Base-by-base conservation (phyloP, 2,113 vertebrate species). In the Muntiacus muntjak region DNA sequence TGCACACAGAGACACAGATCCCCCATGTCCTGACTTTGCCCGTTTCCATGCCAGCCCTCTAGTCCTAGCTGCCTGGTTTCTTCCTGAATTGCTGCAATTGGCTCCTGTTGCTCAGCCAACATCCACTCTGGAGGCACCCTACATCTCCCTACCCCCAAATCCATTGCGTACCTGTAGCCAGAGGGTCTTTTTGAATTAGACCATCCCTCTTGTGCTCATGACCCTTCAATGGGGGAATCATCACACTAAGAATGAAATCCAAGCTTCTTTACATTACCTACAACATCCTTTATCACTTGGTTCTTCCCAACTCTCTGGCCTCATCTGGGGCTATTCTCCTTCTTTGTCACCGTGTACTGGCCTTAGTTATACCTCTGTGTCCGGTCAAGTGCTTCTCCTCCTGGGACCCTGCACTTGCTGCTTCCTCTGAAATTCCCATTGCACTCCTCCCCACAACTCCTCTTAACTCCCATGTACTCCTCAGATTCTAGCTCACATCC, bases 21-120 rank as follows among this genome's bases (percentile, higher is more conserved):
- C 52, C 36, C 0, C 0, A 1, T 47, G 30, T n/a, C 11, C 55
- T 74, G 12, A 23, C 36, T 40, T 45, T 58, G 40, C 71, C 55
- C 5, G 3, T 47, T 52, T 60, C 54, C 71, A n/a, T 2, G 6
- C 40, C 71, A n/a, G 5, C 17, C 17, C 40, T 26, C 40, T 58
- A 2, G 13, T 78, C 88, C 19, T 25, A 25, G 40, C 19, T 78
- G 40, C 40, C 40, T 45, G 36, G 9, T 90, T 74, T 58, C 71
- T 90, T 14, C 7, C 54, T 76, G 8, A 45, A 47, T n/a, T 57
- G 28, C 17, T 55, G 87, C 50, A 40, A 1, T 23, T 40, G 36
- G 7, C 28, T 33, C 19, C 36, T 89, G 15, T 79, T 43, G 26
- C 50, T 76, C 25, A 36, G 30, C 26, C 26, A 47, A 6, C 19